These are phyloP conservation scores for Diceros bicornis DNA, from an alignment of 2,797 vertebrate genomes.

Conservation along the genomic window DNA sequence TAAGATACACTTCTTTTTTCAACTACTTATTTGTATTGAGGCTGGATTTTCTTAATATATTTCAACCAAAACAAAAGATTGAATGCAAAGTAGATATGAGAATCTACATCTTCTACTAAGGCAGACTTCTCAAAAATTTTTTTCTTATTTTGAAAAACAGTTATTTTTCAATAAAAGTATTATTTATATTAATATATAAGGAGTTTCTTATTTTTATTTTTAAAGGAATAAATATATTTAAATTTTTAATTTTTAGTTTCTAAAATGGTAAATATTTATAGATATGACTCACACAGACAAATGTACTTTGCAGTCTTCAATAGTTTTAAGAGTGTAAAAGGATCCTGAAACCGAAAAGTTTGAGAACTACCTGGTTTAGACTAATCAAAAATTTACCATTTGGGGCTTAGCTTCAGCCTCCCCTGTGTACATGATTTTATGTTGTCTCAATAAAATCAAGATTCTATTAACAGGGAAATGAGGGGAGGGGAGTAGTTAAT, in stretches of 20 bases:
- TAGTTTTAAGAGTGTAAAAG: background rate
- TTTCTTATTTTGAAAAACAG: conserved; percentile 34
- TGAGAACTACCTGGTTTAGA: background rate
- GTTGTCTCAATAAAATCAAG: conserved; percentile 18
- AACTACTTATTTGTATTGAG: background rate
- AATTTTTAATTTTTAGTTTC: background rate
- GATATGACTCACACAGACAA: background rate
- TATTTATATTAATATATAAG: background rate
- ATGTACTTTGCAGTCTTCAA: background rate
- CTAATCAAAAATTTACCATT: conserved; percentile 19
- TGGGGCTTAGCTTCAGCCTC: background rate
- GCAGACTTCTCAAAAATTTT: background rate
- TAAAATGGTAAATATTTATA: background rate
- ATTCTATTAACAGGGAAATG: background rate
- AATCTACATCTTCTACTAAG: background rate
- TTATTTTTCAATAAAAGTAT: conserved; percentile 15
- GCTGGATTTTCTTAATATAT: background rate
- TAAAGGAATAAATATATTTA: background rate
- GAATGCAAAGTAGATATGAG: background rate
- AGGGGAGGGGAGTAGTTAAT: background rate
- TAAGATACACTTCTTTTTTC: background rate
- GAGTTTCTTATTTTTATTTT: conserved; percentile 41
- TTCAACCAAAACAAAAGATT: background rate
- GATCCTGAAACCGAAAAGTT: background rate
- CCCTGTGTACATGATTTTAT: background rate